Evolutionary conservation across 2,113 vertebrate genomes (phyloP).

Genomic region (Myotis brandtii): DNA sequence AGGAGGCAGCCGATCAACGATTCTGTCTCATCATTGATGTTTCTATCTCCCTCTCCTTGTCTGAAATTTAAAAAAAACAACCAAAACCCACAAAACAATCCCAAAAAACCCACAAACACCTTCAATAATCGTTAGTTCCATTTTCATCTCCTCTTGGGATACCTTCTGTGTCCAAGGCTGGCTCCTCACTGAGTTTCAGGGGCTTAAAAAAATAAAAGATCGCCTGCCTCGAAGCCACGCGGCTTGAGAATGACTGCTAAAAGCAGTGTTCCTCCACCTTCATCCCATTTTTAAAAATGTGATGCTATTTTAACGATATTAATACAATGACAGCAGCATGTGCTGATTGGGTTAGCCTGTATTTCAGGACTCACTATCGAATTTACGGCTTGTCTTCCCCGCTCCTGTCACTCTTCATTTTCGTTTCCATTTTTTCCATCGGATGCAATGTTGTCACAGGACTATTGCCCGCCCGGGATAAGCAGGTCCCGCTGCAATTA

Average conservation of each 20-base stretch:
- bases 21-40: not conserved
- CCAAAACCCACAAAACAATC: not conserved
- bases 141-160: not conserved
- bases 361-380: slow-evolving; percentile 89
- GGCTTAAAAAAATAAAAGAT: slow-evolving; percentile 66
- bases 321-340: slow-evolving; percentile 89
- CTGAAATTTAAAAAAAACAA: not conserved
- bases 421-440: slow-evolving; percentile 87
- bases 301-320: slow-evolving; percentile 90
- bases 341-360: slow-evolving; percentile 88
- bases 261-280: slow-evolving; percentile 82
- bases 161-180: not conserved
- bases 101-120: not conserved
- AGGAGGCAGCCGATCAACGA: not conserved
- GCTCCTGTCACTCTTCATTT: slow-evolving; percentile 89
- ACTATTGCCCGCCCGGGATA: slow-evolving; percentile 86
- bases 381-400: slow-evolving; percentile 89
- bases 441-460: slow-evolving; percentile 84
- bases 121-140: not conserved
- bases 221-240: slow-evolving; percentile 79
- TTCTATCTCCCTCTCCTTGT: not conserved
- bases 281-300: slow-evolving; percentile 86
- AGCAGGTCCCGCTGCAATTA: slow-evolving; percentile 84
- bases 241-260: slow-evolving; percentile 81
- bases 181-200: not conserved